These are phyloP conservation scores for Sphyrna mokarran DNA, from an alignment of 2,113 vertebrate species.

Conservation along the genomic window DNA sequence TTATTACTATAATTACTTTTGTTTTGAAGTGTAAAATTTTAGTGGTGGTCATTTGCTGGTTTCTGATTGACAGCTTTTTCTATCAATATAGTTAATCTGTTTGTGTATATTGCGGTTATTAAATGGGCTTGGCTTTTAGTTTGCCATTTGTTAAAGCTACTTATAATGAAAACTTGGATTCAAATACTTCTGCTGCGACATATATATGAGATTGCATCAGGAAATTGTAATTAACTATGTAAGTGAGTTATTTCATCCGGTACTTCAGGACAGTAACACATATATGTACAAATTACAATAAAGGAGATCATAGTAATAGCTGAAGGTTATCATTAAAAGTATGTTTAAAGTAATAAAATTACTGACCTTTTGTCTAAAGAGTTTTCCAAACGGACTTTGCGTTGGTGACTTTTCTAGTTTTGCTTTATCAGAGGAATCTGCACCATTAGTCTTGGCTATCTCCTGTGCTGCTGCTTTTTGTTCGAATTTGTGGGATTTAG, in stretches of 20 bases:
- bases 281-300: not conserved
- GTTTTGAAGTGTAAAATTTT: not conserved
- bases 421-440: slow-evolving; percentile 56
- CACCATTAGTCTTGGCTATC: slow-evolving; percentile 47
- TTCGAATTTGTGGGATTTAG: slow-evolving; percentile 49
- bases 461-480: slow-evolving; percentile 55
- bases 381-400: slow-evolving; percentile 65
- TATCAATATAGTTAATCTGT: not conserved
- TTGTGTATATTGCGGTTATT: not conserved
- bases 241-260: not conserved
- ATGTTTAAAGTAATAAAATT: not conserved
- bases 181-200: not conserved
- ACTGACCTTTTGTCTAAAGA: slow-evolving; percentile 83
- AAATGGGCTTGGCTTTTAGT: not conserved
- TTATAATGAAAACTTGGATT: not conserved
- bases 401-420: slow-evolving; percentile 57
- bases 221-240: not conserved
- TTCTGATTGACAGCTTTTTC: not conserved
- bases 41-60: not conserved
- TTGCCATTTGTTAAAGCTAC: not conserved
- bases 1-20: not conserved
- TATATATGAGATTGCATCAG: not conserved
- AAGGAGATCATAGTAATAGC: not conserved
- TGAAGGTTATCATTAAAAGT: not conserved
- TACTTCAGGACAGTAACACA: not conserved